phyloP scores from a whole-genome alignment of 2,888 invertebrate species.

The Tetragnatha montana region DNA sequence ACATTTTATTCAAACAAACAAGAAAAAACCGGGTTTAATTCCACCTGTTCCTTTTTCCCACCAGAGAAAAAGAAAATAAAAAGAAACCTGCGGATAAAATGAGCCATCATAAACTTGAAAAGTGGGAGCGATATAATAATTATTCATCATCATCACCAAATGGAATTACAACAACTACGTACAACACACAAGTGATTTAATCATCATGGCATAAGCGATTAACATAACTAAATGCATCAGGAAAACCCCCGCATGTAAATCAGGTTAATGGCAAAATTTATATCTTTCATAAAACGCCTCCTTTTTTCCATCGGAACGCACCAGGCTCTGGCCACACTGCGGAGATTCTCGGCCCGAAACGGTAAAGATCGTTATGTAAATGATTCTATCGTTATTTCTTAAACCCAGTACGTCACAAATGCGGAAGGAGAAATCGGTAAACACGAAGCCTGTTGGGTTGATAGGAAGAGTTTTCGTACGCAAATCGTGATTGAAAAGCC shows the following conservation, averaged over 20 bases:
- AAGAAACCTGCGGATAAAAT: not conserved
- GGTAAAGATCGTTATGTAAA: no score
- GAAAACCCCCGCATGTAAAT: slow-evolving; percentile 52
- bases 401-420: no score
- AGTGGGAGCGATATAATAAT: slow-evolving; percentile 18
- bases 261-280: slow-evolving; percentile 62
- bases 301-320: slow-evolving; percentile 1
- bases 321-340: not conserved
- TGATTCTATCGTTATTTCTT: no score
- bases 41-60: not conserved
- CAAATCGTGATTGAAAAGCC: no score
- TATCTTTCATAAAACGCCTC: slow-evolving; percentile 62
- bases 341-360: no score
- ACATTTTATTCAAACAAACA: not conserved
- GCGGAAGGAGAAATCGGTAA: no score
- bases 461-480: no score
- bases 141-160: slow-evolving; percentile 35
- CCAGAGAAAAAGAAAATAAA: not conserved
- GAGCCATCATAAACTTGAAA: slow-evolving; percentile 17
- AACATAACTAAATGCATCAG: not conserved
- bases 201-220: slow-evolving; percentile 6
- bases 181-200: slow-evolving; percentile 23
- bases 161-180: slow-evolving; percentile 11
- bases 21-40: not conserved
- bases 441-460: no score